Conservation (phyloP, 2,888 invertebrate genomes). For the Epistrophella euchroma region DNA sequence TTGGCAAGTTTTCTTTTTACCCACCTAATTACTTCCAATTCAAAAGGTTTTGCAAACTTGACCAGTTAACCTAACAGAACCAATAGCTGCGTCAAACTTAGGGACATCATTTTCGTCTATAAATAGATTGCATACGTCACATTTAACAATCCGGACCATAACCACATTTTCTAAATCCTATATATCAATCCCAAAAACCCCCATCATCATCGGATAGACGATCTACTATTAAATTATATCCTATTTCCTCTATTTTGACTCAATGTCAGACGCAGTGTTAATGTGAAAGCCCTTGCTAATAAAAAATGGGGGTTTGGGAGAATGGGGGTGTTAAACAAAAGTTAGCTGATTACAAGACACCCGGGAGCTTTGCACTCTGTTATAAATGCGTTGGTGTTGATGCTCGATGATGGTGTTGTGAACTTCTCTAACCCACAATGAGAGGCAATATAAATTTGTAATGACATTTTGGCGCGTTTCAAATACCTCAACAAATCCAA, state of each 20-base stretch:
- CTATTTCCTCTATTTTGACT: not conserved
- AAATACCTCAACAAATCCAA: conserved; percentile 82
- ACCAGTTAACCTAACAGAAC: too few species aligned
- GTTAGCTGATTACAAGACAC: not conserved
- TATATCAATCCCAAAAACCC: not conserved
- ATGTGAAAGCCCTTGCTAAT: not conserved
- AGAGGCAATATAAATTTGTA: not conserved
- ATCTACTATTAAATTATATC: not conserved
- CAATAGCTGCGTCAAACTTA: not conserved
- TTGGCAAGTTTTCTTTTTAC: too few species aligned
- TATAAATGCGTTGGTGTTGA: not conserved
- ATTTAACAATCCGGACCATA: not conserved
- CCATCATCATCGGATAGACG: not conserved
- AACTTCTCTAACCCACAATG: not conserved
- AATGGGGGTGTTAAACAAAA: not conserved
- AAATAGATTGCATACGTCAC: not conserved
- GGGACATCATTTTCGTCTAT: too few species aligned
- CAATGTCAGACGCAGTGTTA: conserved; percentile 12
- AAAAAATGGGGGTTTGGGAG: not conserved
- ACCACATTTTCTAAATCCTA: not conserved
- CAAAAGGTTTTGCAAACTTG: too few species aligned
- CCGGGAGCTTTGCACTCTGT: not conserved
- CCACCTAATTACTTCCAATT: too few species aligned
- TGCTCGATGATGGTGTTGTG: not conserved
- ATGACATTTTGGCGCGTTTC: conserved; percentile 33